Conservation (phyloP, 2,888 invertebrate species). For the Drosophila imparisetae region DNA sequence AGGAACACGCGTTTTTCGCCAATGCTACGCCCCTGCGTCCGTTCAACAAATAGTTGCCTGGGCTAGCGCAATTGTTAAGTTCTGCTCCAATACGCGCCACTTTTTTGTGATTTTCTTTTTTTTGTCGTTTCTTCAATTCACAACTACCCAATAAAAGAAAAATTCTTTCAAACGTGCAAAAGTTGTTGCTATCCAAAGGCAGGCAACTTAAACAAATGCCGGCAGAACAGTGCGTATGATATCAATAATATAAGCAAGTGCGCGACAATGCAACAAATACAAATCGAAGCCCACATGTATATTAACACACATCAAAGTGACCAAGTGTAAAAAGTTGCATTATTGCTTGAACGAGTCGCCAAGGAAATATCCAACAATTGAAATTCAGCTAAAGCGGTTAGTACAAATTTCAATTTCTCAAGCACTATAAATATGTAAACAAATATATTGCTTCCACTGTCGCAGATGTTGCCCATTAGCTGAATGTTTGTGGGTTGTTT, state of each 20-base stretch:
- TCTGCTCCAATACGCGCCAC: constrained; percentile 7
- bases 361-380: constrained; percentile 29
- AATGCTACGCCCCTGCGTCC: not conserved
- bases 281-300: constrained; percentile 17
- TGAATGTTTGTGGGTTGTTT: not conserved
- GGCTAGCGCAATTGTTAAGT: constrained; percentile 12
- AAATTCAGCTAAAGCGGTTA: constrained; percentile 33
- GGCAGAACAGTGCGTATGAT: constrained; percentile 51
- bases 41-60: constrained; percentile 25
- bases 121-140: constrained; percentile 24
- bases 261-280: constrained; percentile 31
- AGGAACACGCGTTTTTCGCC: constrained; percentile 31
- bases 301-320: constrained; percentile 22
- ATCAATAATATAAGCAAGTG: constrained; percentile 4
- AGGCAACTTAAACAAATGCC: constrained; percentile 24
- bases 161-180: constrained; percentile 18
- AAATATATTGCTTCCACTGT: not conserved
- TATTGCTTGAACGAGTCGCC: constrained; percentile 27
- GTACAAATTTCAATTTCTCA: constrained; percentile 9
- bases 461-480: not conserved
- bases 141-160: constrained; percentile 10
- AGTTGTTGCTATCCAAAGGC: constrained; percentile 18
- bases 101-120: constrained; percentile 50
- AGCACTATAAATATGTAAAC: not conserved
- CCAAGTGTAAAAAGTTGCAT: constrained; percentile 48